Evolutionary conservation across 2,888 invertebrate species (phyloP).

Genomic region (Lingula anatina): DNA sequence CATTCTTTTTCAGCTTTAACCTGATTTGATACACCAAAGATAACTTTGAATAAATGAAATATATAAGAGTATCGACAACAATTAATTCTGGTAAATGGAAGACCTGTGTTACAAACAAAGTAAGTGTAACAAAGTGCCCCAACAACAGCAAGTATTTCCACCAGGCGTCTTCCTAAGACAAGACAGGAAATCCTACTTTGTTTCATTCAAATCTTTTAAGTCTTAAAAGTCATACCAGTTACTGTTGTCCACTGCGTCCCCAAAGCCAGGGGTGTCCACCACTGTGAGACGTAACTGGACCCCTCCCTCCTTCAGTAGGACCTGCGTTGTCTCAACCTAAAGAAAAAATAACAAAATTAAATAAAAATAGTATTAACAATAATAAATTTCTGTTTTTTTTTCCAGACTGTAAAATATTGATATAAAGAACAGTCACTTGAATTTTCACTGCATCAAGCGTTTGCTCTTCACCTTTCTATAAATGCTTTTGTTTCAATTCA

Average conservation of each 20-base stretch:
- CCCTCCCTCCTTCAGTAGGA: slow-evolving; percentile 92
- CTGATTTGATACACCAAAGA: too few species aligned
- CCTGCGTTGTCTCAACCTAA: slow-evolving; percentile 85
- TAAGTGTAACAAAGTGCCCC: not conserved
- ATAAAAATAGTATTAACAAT: not conserved
- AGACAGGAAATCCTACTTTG: too few species aligned
- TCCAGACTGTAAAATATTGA: too few species aligned
- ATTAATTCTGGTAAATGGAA: not conserved
- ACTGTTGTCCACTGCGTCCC: slow-evolving; percentile 97
- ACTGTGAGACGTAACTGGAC: slow-evolving; percentile 94
- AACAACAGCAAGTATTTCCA: not conserved
- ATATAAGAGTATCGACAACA: too few species aligned
- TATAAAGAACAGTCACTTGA: not conserved
- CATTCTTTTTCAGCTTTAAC: too few species aligned
- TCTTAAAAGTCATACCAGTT: slow-evolving; percentile 80
- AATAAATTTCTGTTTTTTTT: too few species aligned
- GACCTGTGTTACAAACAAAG: not conserved
- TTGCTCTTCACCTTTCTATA: too few species aligned
- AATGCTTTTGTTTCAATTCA: too few species aligned
- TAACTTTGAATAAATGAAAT: too few species aligned
- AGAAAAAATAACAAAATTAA: slow-evolving; percentile 8
- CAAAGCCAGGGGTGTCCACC: slow-evolving; percentile 98
- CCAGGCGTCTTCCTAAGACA: not conserved
- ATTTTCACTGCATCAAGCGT: not conserved
- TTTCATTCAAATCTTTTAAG: too few species aligned